Evolutionary conservation across 2,888 invertebrate species (phyloP), one percentile per base, ranked within the genome.

Genomic region (Leucophora obtusa): DNA sequence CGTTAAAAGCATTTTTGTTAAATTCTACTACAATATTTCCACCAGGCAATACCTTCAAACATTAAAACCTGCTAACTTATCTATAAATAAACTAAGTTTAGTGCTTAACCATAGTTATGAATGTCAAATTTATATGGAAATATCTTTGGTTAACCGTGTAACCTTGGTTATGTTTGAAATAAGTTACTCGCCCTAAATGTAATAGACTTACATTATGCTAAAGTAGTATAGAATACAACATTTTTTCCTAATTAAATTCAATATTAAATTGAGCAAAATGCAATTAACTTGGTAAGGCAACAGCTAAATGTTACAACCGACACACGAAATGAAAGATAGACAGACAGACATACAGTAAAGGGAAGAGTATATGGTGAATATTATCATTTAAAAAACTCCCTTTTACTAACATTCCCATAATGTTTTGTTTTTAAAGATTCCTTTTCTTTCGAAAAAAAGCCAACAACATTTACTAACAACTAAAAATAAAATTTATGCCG

Each of bases 201-300:
- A 28, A 28, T 6, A 28, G 17, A 28, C 7, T 17, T 11, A 11
- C 17, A 15, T 9, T 15, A 15, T 10, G 24, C 24, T 24, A 24
- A 59, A 18, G 35, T 59, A 17, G 7, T 15, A 38, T 14, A n/a
- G n/a, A 47, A 43, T 21, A 43, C n/a, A 14, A 24, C 38, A 86
- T 85, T 85, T 84, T 85, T 84, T 82, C 85, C 84, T 85, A 87
- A 87, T 87, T 87, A 87, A 87, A 86, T 87, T 86, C 83, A 86
- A 85, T 85, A 86, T 86, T 86, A 86, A 87, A 87, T 86, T 87
- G 84, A 87, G 85, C 85, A 84, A 86, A 86, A 87, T 87, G 85
- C 85, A 86, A 87, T 87, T 87, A 87, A 87, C 86, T 47, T 47
- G 43, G n/a, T 14, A 47, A 47, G 43, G 43, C 43, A 56, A 72